Conservation (phyloP, 2,113 vertebrate species). For the Junco hyemalis region DNA sequence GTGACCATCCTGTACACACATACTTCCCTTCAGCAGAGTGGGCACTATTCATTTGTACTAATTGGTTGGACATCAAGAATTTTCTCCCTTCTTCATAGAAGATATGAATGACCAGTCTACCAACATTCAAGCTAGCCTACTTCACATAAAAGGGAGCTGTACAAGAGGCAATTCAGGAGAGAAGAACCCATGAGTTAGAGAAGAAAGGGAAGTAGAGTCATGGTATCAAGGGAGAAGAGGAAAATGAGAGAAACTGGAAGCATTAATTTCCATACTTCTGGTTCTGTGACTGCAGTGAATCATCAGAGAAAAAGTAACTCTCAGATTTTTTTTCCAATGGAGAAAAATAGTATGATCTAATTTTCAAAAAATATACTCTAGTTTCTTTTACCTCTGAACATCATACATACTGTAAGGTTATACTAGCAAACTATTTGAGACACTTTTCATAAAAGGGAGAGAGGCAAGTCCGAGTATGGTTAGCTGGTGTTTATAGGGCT, state of each 20-base stretch:
- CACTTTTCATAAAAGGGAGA: not conserved
- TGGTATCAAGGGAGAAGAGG: not conserved
- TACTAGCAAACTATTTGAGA: not conserved
- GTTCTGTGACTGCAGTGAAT: not conserved
- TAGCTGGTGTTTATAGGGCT: slow-evolving; percentile 16
- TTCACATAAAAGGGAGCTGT: not conserved
- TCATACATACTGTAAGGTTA: not conserved
- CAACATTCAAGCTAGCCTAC: not conserved
- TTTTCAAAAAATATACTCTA: not conserved
- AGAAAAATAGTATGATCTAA: not conserved
- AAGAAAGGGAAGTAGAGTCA: not conserved
- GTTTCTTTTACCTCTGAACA: not conserved
- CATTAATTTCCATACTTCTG: not conserved
- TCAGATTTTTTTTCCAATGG: not conserved
- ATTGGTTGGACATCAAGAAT: not conserved
- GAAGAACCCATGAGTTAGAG: not conserved
- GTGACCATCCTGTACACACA: not conserved
- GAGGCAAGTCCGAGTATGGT: not conserved
- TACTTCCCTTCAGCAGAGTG: not conserved
- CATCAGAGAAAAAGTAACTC: not conserved
- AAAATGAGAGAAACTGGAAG: not conserved
- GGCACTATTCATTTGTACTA: not conserved
- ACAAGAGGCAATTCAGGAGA: not conserved
- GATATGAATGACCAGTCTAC: not conserved
- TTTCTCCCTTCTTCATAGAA: not conserved